Base-by-base conservation (phyloP, 2,888 invertebrate species). In the Pristionchus arcanus region DNA sequence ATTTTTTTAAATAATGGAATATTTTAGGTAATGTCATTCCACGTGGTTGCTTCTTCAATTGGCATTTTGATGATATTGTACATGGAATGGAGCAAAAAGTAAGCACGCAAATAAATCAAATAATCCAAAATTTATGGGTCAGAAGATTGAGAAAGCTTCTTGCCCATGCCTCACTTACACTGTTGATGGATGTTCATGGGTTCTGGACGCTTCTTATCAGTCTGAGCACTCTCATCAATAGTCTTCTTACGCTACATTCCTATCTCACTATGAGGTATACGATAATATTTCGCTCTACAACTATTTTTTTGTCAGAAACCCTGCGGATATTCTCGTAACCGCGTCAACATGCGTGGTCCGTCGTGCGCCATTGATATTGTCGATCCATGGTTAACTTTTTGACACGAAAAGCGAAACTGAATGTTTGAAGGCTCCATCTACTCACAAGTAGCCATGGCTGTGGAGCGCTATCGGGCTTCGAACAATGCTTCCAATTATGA, bases 341-440 rank as follows among this genome's bases (percentile, higher is more conserved):
- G 68, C 68, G 0, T 16, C 68, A 15, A 68, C 68, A 11, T 68
- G 68, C 19, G 13, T 31, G 31, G 4, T 34, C 16, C 68, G 31
- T 19, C 28, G 28, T 2, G 19, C 68, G 16, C 68, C 68, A 2
- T 31, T 31, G 31, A 31, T 68, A 2, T 15, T 68, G 4, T 13
- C 68, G 1, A 31, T 15, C 2, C 31, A 68, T 31, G 68, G 68
- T 68, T 5, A 66, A 5, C 2, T 7, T 25, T 25, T 28, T 28
- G n/a, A 0, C n/a, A 66, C 0, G 1, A 28, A 4, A 1, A 4
- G 5, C 66, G 13, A n/a, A 2, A 13, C 0, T 25, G 7, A 28
- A 66, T 28, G n/a, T 28, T 66, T 68, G 2, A 9, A 68, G 68
- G 68, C 2, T 31, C 68, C 0, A 34, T 68, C 2, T 68, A 31